Base-by-base conservation (phyloP, 2,113 vertebrate genomes). In the Oenanthe oenanthe region DNA sequence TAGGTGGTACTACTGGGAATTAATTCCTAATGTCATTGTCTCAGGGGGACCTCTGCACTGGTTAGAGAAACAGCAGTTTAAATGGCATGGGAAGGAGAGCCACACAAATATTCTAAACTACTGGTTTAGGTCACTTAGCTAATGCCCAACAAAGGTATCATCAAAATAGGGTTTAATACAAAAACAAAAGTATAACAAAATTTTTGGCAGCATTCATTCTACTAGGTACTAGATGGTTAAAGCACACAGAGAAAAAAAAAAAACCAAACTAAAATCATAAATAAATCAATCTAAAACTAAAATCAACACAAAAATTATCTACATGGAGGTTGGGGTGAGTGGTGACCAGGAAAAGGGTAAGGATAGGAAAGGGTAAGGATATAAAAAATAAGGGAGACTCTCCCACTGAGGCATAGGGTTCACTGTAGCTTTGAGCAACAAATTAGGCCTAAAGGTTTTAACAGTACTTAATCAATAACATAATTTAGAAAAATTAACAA, bases 391-490 rank as follows among this genome's bases (percentile, higher is more conserved):
- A 63, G 24, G 34, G 25, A 71, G 11, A 42, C 7, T 11, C 4
- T 34, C 5, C 5, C 0, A 0, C 31, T 42, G 17, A 56, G 7
- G 9, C 16, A 29, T 20, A 62, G 40, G 24, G 3, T 14, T 78
- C 34, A 40, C 25, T 34, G 9, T 22, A 17, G 20, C 25, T 19
- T 42, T 57, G 24, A 40, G 17, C 19, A 66, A 34, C 6, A 29
- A 58, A 50, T 29, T 48, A 42, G 2, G 13, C 11, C 48, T 21
- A 48, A 85, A 48, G 4, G 3, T 56, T 63, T 48, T 63, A 71
- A 56, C 20, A 50, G 14, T 17, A 21, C 2, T 18, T 51, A n/a
- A 68, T 21, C 3, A 47, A 48, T 25, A 63, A 42, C 5, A 9
- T 42, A 31, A 31, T 34, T 83, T 5, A 2, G 42, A 50, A 50